A percentile compares a stretch with the other conserved stretches of the same genome.
These are phyloP conservation scores for Morus bassanus DNA, from an alignment of 2,797 vertebrate species.

Conservation along the genomic window DNA sequence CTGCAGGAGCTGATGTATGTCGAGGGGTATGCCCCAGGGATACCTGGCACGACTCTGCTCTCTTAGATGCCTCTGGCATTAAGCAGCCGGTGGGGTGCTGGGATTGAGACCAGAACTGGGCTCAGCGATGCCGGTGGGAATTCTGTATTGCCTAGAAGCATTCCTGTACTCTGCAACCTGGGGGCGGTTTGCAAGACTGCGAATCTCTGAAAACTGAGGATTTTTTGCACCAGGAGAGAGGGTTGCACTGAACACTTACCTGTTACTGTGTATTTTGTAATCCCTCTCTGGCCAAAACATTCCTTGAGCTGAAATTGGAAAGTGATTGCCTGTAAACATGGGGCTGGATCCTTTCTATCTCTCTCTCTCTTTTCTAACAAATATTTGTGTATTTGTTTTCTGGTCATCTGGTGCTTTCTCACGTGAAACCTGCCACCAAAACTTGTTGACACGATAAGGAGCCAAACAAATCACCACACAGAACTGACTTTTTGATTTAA, in stretches of 20 bases:
- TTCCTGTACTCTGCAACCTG: neutral
- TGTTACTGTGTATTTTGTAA: neutral
- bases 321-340: neutral
- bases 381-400: neutral
- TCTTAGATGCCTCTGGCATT: neutral
- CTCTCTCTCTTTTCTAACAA: neutral
- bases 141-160: neutral
- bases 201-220: neutral
- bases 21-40: neutral
- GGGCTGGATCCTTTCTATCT: neutral
- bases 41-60: neutral
- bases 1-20: neutral
- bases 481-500: neutral
- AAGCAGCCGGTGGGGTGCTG: neutral
- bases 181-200: neutral
- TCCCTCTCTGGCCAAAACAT: neutral
- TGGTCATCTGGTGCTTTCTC: neutral
- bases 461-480: conserved; percentile 26
- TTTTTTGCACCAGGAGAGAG: neutral
- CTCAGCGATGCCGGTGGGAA: neutral
- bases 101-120: fast-evolving
- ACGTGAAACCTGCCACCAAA: neutral
- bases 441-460: neutral
- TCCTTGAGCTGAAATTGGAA: neutral
- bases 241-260: neutral